Evolutionary conservation across 2,113 vertebrate species (phyloP).

Genomic region (western clawed frog (Xenopus tropicalis)): UCB_Xtro_10.0 CM004443.2:75931501-75932000

Average conservation of each 20-base stretch:
- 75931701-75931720: conserved; percentile 27
- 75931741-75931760: conserved; percentile 30
- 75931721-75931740: conserved; percentile 43
- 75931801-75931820: conserved; percentile 23
- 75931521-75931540: neutral
- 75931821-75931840: conserved; percentile 16
- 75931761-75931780: conserved; percentile 32
- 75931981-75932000: too few species aligned
- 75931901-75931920: neutral
- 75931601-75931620: conserved; percentile 21
- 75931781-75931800: conserved; percentile 34
- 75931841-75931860: conserved; percentile 18
- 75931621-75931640: conserved; percentile 33
- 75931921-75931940: neutral
- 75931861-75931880: conserved; percentile 5
- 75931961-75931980: neutral
- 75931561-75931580: neutral
- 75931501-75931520: neutral
- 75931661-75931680: conserved; percentile 36
- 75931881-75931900: conserved; percentile 11
- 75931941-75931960: neutral
- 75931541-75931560: neutral
- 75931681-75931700: conserved; percentile 33
- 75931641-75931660: conserved; percentile 33
- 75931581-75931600: conserved; percentile 17